phyloP scores from a whole-genome alignment of 2,888 invertebrate species.

The Caenorhabditis parvicauda region DNA sequence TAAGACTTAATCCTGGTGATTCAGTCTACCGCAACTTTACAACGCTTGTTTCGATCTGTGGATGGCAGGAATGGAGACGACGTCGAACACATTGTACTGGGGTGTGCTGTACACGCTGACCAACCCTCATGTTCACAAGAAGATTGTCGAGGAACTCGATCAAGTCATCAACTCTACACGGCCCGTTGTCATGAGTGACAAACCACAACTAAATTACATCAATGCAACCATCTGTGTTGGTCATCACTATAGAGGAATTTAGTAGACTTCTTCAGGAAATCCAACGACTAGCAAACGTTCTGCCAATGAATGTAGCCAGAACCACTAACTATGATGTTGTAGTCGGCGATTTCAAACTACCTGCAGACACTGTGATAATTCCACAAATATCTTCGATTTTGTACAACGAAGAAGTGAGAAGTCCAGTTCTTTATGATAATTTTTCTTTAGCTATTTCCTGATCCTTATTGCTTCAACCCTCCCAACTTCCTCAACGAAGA shows the following conservation, averaged over 20 bases:
- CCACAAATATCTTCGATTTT: slow-evolving; percentile 37
- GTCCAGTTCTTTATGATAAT: too few species aligned
- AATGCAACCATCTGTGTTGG: slow-evolving; percentile 23
- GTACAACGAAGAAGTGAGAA: slow-evolving; percentile 22
- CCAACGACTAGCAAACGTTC: slow-evolving; percentile 31
- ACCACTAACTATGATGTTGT: slow-evolving; percentile 13
- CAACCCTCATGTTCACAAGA: slow-evolving; percentile 17
- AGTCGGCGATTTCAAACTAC: slow-evolving; percentile 16
- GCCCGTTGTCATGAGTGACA: slow-evolving; percentile 13
- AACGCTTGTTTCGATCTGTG: slow-evolving; percentile 27
- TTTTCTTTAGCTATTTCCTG: slow-evolving; percentile 28
- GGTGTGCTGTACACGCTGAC: slow-evolving; percentile 17
- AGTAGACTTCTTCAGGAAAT: slow-evolving; percentile 34
- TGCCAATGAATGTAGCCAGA: slow-evolving; percentile 29
- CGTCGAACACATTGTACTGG: slow-evolving; percentile 33
- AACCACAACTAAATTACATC: slow-evolving; percentile 11
- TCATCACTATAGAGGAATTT: too few species aligned
- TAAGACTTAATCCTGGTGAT: slow-evolving; percentile 4
- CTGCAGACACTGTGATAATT: slow-evolving; percentile 19
- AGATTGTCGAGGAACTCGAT: slow-evolving; percentile 22
- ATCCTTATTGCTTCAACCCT: slow-evolving; percentile 24
- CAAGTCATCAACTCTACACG: slow-evolving; percentile 10
- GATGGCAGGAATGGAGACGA: slow-evolving; percentile 38
- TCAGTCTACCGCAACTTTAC: slow-evolving; percentile 9
- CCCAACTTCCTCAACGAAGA: slow-evolving; percentile 14